Conservation (phyloP, 2,888 invertebrate genomes). For the Synergus japonicus region DNA sequence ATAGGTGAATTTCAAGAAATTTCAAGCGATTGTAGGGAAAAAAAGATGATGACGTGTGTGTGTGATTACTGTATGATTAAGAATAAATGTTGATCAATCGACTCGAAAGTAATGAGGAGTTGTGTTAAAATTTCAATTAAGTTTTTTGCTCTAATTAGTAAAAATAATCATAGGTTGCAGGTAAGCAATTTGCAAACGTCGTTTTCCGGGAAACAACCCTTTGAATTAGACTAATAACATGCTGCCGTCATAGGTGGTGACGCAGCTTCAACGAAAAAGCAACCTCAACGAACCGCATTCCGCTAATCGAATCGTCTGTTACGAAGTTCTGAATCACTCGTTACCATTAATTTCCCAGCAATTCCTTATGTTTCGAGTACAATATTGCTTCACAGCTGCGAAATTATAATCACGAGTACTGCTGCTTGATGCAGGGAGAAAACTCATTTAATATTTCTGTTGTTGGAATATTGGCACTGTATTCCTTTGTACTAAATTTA, state of each 20-base stretch:
- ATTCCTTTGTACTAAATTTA: slow-evolving; percentile 40
- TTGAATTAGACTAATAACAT: not conserved
- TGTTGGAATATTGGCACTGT: slow-evolving; percentile 43
- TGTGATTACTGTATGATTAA: too few species aligned
- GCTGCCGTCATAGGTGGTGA: not conserved
- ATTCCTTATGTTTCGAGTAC: not conserved
- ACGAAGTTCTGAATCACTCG: slow-evolving; percentile 40
- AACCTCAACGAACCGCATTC: slow-evolving; percentile 50
- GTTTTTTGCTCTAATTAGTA: not conserved
- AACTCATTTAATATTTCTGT: slow-evolving; percentile 35
- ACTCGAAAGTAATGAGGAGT: not conserved
- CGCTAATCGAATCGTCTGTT: slow-evolving; percentile 53
- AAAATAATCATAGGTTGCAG: not conserved
- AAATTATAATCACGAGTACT: slow-evolving; percentile 55
- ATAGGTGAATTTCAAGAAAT: too few species aligned
- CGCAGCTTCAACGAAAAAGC: not conserved
- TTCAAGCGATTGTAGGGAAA: too few species aligned
- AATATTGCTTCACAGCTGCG: slow-evolving; percentile 49
- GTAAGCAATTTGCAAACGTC: not conserved
- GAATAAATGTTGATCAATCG: not conserved
- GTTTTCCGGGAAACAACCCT: not conserved
- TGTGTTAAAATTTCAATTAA: not conserved
- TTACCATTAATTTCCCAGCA: slow-evolving; percentile 38
- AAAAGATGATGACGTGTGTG: too few species aligned
- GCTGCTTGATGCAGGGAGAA: slow-evolving; percentile 32